Percentiles rank a stretch among this genome's conserved stretches.
Conservation (phyloP, 2,113 vertebrate species). For the Nestor notabilis region DNA sequence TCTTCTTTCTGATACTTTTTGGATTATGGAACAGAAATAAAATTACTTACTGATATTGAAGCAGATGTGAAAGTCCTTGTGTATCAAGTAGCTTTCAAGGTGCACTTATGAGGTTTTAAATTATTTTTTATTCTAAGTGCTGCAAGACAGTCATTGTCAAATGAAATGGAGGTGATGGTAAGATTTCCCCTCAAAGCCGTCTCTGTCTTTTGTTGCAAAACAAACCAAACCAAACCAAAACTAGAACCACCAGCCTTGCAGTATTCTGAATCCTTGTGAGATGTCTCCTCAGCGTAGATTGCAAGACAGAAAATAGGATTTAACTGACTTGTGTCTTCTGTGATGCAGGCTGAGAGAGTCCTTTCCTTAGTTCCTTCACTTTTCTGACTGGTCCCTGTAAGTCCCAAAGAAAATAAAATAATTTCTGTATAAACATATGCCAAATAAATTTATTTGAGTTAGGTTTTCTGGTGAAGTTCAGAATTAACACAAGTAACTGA, state of each 20-base stretch:
- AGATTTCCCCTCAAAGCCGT: not conserved
- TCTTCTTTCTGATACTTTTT: not conserved
- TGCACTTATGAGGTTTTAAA: not conserved
- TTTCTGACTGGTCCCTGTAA: not conserved
- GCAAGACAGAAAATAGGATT: not conserved
- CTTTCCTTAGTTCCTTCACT: not conserved
- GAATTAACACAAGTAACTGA: not conserved
- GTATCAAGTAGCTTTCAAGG: not conserved
- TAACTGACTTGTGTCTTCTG: not conserved
- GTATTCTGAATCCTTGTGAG: not conserved
- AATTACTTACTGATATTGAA: not conserved
- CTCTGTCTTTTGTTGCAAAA: not conserved
- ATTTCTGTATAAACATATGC: not conserved
- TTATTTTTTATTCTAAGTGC: not conserved
- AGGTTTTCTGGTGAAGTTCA: not conserved
- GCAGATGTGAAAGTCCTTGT: not conserved
- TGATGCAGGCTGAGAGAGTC: not conserved
- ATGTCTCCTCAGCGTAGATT: not conserved
- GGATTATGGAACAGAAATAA: not conserved
- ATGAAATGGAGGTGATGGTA: not conserved
- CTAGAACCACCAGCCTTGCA: not conserved
- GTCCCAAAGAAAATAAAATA: not conserved
- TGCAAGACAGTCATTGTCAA: not conserved
- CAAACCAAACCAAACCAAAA: not conserved
- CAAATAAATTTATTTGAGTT: not conserved